Evolutionary conservation across 2,888 invertebrate genomes (phyloP).

Genomic region (Troides helena): DNA sequence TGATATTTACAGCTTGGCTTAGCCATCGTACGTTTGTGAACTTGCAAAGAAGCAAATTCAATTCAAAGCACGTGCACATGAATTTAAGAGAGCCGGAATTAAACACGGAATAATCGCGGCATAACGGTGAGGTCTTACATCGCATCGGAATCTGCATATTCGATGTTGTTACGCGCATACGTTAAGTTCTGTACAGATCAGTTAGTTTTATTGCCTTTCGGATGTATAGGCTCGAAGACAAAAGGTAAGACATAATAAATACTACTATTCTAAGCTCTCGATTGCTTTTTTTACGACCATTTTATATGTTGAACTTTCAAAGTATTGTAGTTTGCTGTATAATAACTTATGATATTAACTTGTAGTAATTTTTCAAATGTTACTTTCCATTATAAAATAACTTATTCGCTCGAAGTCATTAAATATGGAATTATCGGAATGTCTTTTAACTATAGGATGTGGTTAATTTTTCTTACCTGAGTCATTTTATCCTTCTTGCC

Average conservation of each 20-base stretch:
- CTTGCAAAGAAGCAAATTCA: slow-evolving; percentile 6
- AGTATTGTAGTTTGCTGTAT: no score
- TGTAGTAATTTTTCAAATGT: no score
- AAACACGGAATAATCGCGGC: slow-evolving; percentile 14
- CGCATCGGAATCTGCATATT: slow-evolving; percentile 11
- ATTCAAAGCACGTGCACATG: slow-evolving; percentile 24
- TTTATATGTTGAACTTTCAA: no score
- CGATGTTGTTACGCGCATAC: slow-evolving; percentile 9
- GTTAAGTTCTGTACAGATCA: background rate
- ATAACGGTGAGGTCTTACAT: slow-evolving; percentile 17
- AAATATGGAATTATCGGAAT: background rate
- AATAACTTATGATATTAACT: no score
- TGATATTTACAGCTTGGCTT: no score
- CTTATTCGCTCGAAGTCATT: no score
- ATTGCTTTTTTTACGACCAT: no score
- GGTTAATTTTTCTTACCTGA: slow-evolving; percentile 81
- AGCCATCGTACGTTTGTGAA: background rate
- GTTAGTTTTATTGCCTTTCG: slow-evolving; percentile 9
- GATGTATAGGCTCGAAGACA: slow-evolving; percentile 12
- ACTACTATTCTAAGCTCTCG: no score
- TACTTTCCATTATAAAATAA: no score
- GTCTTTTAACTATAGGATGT: background rate
- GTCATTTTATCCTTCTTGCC: slow-evolving; percentile 98
- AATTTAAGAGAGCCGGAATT: slow-evolving; percentile 22
- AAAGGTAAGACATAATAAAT: background rate